Conservation (phyloP, 1,140 invertebrate species). For the Tetraneura akinire region DNA sequence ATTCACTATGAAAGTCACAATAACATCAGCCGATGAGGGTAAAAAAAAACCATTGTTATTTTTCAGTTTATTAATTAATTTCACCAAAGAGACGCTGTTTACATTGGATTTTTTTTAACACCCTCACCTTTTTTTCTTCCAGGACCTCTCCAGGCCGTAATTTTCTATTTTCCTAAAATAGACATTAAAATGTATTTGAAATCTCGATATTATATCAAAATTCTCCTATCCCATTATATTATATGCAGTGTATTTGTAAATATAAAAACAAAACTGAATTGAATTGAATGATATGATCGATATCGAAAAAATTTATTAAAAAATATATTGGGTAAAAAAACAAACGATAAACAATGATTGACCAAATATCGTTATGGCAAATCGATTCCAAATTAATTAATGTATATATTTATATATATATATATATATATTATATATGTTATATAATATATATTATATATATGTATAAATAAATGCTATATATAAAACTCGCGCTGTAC, state of each 20-base stretch:
- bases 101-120: slow-evolving; percentile 52
- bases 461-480: not conserved
- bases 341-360: too few species aligned
- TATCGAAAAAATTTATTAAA: too few species aligned
- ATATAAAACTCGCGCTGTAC: slow-evolving; percentile 28
- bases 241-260: too few species aligned
- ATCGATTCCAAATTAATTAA: too few species aligned
- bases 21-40: slow-evolving; percentile 45
- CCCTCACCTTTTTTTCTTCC: slow-evolving; percentile 90
- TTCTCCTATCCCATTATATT: not conserved
- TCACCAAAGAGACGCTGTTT: slow-evolving; percentile 22
- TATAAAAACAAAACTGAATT: not conserved
- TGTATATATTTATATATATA: not conserved
- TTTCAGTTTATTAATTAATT: slow-evolving; percentile 47
- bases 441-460: too few species aligned
- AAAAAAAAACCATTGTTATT: slow-evolving; percentile 46
- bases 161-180: slow-evolving; percentile 76
- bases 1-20: slow-evolving; percentile 37
- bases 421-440: too few species aligned
- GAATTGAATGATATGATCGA: slow-evolving; percentile 15
- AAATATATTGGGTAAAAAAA: too few species aligned
- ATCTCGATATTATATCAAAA: slow-evolving; percentile 18
- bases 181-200: slow-evolving; percentile 51
- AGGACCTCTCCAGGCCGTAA: slow-evolving; percentile 88
- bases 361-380: too few species aligned